Percentiles rank a stretch among this genome's conserved stretches.
Conservation (phyloP, 2,888 invertebrate genomes). For the Trissolcus japonicus region DNA sequence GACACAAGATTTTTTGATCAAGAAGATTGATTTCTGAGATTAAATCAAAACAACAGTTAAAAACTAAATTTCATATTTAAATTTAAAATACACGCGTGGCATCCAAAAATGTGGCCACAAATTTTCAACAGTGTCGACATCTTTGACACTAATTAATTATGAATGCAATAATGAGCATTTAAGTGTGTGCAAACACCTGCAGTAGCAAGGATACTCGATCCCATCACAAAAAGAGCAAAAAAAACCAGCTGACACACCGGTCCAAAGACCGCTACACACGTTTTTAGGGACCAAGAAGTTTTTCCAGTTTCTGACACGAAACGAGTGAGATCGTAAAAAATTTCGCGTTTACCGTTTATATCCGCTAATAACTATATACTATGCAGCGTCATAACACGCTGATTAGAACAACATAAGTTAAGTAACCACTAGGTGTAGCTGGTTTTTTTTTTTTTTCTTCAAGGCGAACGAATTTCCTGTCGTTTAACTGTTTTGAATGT, state of each 20-base stretch:
- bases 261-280: constrained; percentile 21
- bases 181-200: constrained; percentile 44
- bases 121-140: constrained; percentile 29
- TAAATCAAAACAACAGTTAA: no score
- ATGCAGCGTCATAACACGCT: constrained; percentile 17
- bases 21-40: no score
- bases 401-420: constrained; percentile 39
- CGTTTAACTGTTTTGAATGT: constrained; percentile 5
- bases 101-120: neutral
- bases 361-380: constrained; percentile 27
- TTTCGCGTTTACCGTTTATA: constrained; percentile 37
- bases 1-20: no score
- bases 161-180: constrained; percentile 51
- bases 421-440: constrained; percentile 7
- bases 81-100: neutral
- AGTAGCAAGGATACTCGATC: constrained; percentile 38
- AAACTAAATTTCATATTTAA: neutral
- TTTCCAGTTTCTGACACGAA: constrained; percentile 65
- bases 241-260: constrained; percentile 40
- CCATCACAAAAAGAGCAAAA: constrained; percentile 19
- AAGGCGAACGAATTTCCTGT: constrained; percentile 15
- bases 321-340: constrained; percentile 60
- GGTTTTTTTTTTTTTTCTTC: constrained; percentile 8
- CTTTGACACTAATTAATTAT: constrained; percentile 47
- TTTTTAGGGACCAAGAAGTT: constrained; percentile 59